Conservation (phyloP, 2,797 vertebrate species). For the Nannoperca obscura region DNA sequence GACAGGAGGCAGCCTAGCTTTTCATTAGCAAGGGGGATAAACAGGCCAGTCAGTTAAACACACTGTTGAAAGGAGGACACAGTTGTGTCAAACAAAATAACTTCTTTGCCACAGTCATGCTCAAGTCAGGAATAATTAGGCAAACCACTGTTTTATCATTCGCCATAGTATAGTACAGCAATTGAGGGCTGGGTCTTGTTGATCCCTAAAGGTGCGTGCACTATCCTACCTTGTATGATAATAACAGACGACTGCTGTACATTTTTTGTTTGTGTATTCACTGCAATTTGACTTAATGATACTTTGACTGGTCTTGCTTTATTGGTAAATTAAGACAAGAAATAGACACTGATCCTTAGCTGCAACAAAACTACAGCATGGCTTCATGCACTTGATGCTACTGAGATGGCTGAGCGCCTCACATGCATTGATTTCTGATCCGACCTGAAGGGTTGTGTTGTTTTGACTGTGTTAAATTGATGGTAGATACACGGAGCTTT, state of each 20-base stretch:
- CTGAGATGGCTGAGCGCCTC: constrained; percentile 24
- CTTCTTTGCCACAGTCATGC: constrained; percentile 19
- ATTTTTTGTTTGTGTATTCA: constrained; percentile 20
- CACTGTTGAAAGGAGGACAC: constrained; percentile 29
- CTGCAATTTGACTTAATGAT: constrained; percentile 1
- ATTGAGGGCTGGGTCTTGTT: background rate
- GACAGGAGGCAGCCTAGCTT: constrained; percentile 28
- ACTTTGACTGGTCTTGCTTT: constrained; percentile 11
- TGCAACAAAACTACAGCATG: background rate
- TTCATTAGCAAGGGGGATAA: constrained; percentile 30
- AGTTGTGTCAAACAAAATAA: background rate
- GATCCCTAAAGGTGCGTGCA: background rate
- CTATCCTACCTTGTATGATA: background rate
- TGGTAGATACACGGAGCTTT: constrained; percentile 42
- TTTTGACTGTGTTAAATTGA: constrained; percentile 54
- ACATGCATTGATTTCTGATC: constrained; percentile 58
- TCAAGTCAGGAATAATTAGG: constrained; percentile 15
- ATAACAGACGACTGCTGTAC: background rate
- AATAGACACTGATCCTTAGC: background rate
- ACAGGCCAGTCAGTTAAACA: constrained; percentile 34
- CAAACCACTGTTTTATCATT: constrained; percentile 10
- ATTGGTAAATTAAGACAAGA: background rate
- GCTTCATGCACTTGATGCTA: constrained; percentile 24
- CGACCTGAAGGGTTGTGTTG: constrained; percentile 56
- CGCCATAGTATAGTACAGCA: background rate